phyloP scores from a whole-genome alignment of 1,140 invertebrate genomes.

The Heliconius eleuchia region DNA sequence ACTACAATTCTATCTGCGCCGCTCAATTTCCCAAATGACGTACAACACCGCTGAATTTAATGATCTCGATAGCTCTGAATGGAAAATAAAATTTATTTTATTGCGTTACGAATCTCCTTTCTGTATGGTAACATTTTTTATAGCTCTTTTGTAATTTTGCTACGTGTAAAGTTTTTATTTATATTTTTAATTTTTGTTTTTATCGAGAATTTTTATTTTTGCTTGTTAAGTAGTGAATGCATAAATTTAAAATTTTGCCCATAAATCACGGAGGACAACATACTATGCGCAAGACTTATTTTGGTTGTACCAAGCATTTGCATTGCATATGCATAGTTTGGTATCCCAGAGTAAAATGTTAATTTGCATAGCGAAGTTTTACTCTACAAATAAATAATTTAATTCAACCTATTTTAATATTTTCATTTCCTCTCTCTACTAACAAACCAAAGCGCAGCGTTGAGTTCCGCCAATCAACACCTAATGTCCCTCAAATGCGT shows the following conservation, averaged over 20 bases:
- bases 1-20: constrained; percentile 1
- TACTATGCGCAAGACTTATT: not conserved
- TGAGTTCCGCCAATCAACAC: too few species aligned
- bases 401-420: too few species aligned
- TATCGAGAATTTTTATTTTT: not conserved
- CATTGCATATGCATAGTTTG: not conserved
- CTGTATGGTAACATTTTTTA: not conserved
- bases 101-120: not conserved
- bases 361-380: not conserved
- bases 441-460: too few species aligned
- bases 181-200: not conserved
- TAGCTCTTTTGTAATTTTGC: not conserved
- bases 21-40: not conserved
- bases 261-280: not conserved
- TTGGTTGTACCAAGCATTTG: not conserved
- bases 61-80: not conserved
- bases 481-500: too few species aligned
- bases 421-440: too few species aligned
- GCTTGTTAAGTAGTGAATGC: not conserved
- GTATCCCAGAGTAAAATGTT: not conserved
- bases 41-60: not conserved
- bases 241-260: not conserved
- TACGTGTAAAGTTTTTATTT: not conserved
- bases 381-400: not conserved
- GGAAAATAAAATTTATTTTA: not conserved